These are phyloP conservation scores for Diorhabda carinulata DNA, from an alignment of 1,140 invertebrate genomes.

Conservation along the genomic window DNA sequence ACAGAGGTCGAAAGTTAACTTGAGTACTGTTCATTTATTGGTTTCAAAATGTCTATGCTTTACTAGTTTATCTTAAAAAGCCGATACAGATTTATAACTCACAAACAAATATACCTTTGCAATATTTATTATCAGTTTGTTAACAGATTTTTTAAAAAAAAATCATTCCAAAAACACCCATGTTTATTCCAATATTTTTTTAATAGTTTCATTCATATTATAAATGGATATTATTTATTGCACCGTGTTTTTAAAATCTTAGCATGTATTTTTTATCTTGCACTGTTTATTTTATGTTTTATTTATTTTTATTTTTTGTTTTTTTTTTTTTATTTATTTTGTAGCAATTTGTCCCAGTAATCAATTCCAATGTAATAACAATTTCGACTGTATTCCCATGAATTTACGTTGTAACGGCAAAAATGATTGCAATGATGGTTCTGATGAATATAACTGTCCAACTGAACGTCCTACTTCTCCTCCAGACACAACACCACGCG, in stretches of 20 bases:
- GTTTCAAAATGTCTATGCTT: no score
- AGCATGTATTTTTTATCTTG: conserved; percentile 9
- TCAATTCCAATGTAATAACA: conserved; percentile 73
- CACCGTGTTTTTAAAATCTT: neutral
- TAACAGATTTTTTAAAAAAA: no score
- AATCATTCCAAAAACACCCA: no score
- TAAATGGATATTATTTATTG: neutral
- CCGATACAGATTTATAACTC: no score
- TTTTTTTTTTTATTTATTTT: conserved; percentile 26
- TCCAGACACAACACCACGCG: conserved; percentile 29
- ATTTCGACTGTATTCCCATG: conserved; percentile 66
- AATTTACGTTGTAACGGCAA: conserved; percentile 65
- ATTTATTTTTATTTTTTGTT: conserved; percentile 29
- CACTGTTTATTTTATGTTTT: conserved; percentile 15
- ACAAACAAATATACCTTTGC: no score
- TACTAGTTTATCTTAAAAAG: no score
- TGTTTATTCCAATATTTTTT: no score
- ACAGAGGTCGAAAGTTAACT: no score
- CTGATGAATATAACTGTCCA: conserved; percentile 64
- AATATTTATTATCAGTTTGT: no score
- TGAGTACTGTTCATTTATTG: no score
- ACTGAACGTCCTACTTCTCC: conserved; percentile 30
- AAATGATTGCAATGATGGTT: conserved; percentile 66
- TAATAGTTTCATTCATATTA: no score
- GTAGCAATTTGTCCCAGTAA: conserved; percentile 59